Evolutionary conservation across 2,113 vertebrate species (phyloP), one percentile per base, ranked within the genome.

Genomic region (Mormyrus lacerda): DNA sequence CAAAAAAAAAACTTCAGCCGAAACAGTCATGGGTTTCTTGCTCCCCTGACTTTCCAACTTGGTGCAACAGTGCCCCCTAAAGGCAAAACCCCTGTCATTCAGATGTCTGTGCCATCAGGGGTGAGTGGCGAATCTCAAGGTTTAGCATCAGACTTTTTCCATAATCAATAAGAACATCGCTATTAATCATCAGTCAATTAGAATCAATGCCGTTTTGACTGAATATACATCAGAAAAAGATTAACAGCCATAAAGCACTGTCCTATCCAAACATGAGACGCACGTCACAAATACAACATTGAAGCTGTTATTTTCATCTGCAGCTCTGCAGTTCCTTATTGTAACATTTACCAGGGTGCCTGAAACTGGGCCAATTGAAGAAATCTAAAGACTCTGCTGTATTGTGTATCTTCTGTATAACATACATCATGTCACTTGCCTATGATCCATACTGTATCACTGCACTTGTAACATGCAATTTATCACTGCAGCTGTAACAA

Each of bases 31-130:
- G 42, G 69, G 87, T 31, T 39, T 65, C 86, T n/a, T 3, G 24
- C 48, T 15, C 31, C 73, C 1, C 31, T 4, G 21, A 27, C 42
- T 73, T 87, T 82, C 31, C 39, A 92, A 91, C 90, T 91, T 94
- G 94, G 65, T 93, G 82, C 94, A 93, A 95, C 95, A 95, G 91
- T 94, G 95, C 92, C 94, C 94, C 93, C 95, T 91, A 86, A 88
- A 93, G 95, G 91, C 88, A 8, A 13, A 21, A 27, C 7, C 35
- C 21, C 24, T 15, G 61, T 24, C 35, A 44, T 24, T 61, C 42
- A 45, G 8, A 17, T 24, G 35, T 51, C 9, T 58, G 48, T 35
- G 13, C 50, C 85, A 11, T 86, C 48, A 19, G 31, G 50, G 31
- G 35, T 61, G 53, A 50, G n/a, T n/a, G 51, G 51, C 1, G 10